phyloP scores from a whole-genome alignment of 2,888 invertebrate genomes.

The Cephus sareptanus region DNA sequence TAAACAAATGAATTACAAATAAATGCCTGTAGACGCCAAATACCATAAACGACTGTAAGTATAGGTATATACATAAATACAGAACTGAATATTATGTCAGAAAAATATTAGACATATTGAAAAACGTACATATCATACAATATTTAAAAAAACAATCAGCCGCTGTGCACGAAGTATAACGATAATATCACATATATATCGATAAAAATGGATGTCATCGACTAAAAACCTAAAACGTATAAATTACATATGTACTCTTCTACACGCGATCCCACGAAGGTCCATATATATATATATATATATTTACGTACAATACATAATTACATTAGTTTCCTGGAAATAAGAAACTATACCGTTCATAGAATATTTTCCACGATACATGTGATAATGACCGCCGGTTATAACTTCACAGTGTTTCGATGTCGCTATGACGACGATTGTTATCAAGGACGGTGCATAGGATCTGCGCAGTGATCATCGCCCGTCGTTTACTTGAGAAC shows the following conservation, averaged over 20 bases:
- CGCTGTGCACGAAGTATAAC: background rate
- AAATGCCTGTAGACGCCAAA: background rate
- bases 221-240: background rate
- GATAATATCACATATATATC: no score
- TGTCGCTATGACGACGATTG: background rate
- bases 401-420: background rate
- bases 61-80: background rate
- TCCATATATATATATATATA: background rate
- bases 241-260: background rate
- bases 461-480: background rate
- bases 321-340: background rate
- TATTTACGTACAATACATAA: background rate
- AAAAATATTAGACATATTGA: background rate
- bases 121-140: background rate
- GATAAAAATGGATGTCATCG: background rate
- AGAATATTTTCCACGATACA: background rate
- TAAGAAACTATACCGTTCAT: background rate
- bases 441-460: background rate
- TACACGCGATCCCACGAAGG: background rate
- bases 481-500: background rate
- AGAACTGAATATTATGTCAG: background rate
- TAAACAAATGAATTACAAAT: background rate
- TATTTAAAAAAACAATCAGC: background rate
- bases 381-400: background rate
- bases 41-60: background rate